Evolutionary conservation across 2,113 vertebrate species (phyloP), one percentile per base, ranked within the genome.

Genomic region (Thryonomys swinderianus): DNA sequence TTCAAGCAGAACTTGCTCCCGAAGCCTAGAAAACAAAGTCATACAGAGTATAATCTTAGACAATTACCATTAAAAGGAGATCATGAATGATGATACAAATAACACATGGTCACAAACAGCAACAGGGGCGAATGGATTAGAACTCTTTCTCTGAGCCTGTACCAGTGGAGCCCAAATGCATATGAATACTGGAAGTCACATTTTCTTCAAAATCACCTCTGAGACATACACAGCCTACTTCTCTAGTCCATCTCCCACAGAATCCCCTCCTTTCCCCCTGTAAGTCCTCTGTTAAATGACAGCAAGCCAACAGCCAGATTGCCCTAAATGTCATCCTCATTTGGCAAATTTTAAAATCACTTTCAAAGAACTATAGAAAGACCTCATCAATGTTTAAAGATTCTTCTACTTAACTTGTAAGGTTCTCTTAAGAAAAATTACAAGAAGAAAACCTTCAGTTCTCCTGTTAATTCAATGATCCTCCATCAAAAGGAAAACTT

Each of bases 1-100:
- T 99, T 99, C 99, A 99, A 99, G 99, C 99, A 98, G 99, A 99
- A 99, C 99, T 99, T 98, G 99, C 98, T 98, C 99, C 99, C 96
- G 99, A 99, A 98, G 99, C 99, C 99, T 99, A 99, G 97, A 98
- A 99, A 98, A 99, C 96, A 98, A 98, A 99, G 98, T 98, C 98
- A 99, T 98, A 98, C 88, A 98, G 87, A 97, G 98, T 85, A 95
- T 88, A 98, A 97, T 98, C 98, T 99, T 98, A 98, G 98, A 98
- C 90, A 98, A 91, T 97, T 96, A 94, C 96, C 93, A 97, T 42
- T 78, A 95, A 95, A 98, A 96, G 92, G 96, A 87, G 79, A 86
- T 83, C 80, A 96, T 85, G 97, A 96, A 84, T 45, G 93, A 96
- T 95, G 93, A 96, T 96, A 98, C 53, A 97, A 94, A 98, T 67